A percentile compares a stretch with the other conserved stretches of the same genome.
Evolutionary conservation across 1,140 invertebrate species (phyloP).

Genomic region (Sitophilus oryzae): DNA sequence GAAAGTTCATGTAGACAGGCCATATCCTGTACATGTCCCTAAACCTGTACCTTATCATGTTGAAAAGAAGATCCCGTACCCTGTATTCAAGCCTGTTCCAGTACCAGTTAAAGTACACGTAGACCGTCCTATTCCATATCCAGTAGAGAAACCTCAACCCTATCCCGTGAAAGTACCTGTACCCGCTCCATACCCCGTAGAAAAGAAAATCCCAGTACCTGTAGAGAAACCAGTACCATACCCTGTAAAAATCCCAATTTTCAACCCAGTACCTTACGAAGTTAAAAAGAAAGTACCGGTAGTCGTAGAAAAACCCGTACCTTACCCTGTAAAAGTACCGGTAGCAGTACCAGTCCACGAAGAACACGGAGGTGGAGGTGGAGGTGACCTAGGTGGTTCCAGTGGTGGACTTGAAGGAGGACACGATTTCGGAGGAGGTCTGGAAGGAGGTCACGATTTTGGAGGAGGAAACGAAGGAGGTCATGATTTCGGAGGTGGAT

Average conservation of each 20-base stretch:
- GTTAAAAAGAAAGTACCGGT: constrained; percentile 62
- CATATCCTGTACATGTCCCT: constrained; percentile 52
- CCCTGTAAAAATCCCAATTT: constrained; percentile 58
- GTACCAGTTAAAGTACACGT: constrained; percentile 47
- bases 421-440: constrained; percentile 25
- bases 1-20: constrained; percentile 54
- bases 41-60: constrained; percentile 43
- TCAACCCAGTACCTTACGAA: constrained; percentile 57
- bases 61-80: constrained; percentile 45
- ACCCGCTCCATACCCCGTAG: constrained; percentile 52
- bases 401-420: constrained; percentile 30
- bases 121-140: constrained; percentile 56
- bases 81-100: constrained; percentile 50
- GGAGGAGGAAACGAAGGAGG: constrained; percentile 24
- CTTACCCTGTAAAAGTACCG: constrained; percentile 61
- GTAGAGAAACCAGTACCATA: constrained; percentile 61
- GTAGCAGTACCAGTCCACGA: constrained; percentile 54
- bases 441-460: constrained; percentile 5
- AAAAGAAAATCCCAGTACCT: constrained; percentile 51
- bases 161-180: constrained; percentile 55
- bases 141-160: constrained; percentile 56
- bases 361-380: constrained; percentile 37
- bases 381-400: constrained; percentile 34
- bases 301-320: constrained; percentile 49
- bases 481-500: constrained; percentile 29